A percentile compares a stretch with the other conserved stretches of the same genome.
phyloP scores from a whole-genome alignment of 2,888 invertebrate species.

The Orgyia antiqua region DNA sequence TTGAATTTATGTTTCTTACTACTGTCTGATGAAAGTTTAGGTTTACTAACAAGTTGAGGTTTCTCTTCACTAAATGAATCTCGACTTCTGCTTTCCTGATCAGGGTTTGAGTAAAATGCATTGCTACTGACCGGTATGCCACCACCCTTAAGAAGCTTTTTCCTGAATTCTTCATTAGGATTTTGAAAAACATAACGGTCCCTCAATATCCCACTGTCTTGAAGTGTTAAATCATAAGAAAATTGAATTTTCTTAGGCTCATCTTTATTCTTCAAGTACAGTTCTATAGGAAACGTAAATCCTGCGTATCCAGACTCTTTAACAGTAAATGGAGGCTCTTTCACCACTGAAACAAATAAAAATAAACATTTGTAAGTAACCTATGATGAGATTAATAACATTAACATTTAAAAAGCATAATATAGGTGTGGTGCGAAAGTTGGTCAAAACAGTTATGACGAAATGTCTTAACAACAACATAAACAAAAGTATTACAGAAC shows the following conservation, averaged over 20 bases:
- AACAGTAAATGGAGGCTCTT: slow-evolving; percentile 93
- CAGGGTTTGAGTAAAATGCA: slow-evolving; percentile 67
- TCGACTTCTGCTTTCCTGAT: slow-evolving; percentile 75
- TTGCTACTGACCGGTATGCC: slow-evolving; percentile 77
- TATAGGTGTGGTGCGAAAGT: background rate
- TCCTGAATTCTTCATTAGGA: slow-evolving; percentile 92
- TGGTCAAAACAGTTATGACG: background rate
- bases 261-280: slow-evolving; percentile 92
- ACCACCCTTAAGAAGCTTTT: slow-evolving; percentile 92
- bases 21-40: slow-evolving; percentile 80
- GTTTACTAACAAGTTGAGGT: slow-evolving; percentile 82
- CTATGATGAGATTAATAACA: background rate
- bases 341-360: slow-evolving; percentile 83
- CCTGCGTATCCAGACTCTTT: slow-evolving; percentile 98
- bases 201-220: slow-evolving; percentile 84
- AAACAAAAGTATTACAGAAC: slow-evolving; percentile 19
- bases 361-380: background rate
- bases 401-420: background rate
- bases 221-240: slow-evolving; percentile 91
- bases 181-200: slow-evolving; percentile 91
- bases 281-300: slow-evolving; percentile 92
- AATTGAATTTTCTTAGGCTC: slow-evolving; percentile 92
- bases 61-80: slow-evolving; percentile 79
- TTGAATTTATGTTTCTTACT: slow-evolving; percentile 80
- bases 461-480: slow-evolving; percentile 9